Conservation (phyloP, 2,888 invertebrate species). For the Eristalinus sepulchralis region DNA sequence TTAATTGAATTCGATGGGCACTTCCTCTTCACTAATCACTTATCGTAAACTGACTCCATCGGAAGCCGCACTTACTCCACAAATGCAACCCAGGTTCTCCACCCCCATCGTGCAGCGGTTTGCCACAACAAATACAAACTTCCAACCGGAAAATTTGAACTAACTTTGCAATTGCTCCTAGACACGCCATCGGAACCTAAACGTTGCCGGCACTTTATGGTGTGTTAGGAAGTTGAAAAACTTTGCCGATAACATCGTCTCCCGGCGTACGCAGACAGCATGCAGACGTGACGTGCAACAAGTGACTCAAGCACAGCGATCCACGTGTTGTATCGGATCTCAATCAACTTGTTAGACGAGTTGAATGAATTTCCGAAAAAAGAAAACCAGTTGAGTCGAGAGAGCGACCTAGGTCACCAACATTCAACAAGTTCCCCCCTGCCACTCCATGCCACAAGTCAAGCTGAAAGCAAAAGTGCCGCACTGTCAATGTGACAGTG, state of each 20-base stretch:
- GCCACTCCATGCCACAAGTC: neutral
- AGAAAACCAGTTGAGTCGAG: neutral
- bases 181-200: slow-evolving; percentile 52
- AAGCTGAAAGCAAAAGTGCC: neutral
- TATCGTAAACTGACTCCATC: neutral
- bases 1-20: neutral
- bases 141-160: neutral
- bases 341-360: slow-evolving; percentile 21
- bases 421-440: neutral
- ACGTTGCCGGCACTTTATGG: neutral
- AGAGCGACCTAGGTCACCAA: slow-evolving; percentile 36
- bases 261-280: neutral
- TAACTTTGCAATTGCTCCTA: slow-evolving; percentile 27
- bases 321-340: neutral
- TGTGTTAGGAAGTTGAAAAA: slow-evolving; percentile 7
- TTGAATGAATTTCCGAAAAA: slow-evolving; percentile 4
- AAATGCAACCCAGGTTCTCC: neutral
- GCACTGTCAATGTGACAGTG: slow-evolving; percentile 38
- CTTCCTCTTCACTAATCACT: neutral
- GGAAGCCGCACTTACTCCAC: neutral
- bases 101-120: neutral
- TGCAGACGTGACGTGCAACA: slow-evolving; percentile 17
- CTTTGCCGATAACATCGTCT: slow-evolving; percentile 38
- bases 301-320: neutral
- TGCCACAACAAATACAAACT: neutral